phyloP scores from a whole-genome alignment of 2,888 invertebrate genomes.

The Megaustenia siamemsis region DNA sequence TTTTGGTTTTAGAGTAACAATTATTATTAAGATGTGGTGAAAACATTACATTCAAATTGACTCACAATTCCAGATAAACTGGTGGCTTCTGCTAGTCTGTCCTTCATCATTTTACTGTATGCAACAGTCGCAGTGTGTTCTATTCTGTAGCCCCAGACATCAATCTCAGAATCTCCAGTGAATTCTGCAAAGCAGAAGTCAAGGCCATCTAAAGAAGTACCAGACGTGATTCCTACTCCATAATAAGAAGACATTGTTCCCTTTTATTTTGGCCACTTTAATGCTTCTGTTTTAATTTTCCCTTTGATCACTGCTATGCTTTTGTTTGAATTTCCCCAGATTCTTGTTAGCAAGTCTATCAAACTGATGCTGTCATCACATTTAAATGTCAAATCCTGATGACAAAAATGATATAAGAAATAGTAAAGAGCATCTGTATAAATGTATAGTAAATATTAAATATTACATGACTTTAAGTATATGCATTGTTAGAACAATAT shows the following conservation, averaged over 20 bases:
- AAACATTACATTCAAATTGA: too few relatives aligned
- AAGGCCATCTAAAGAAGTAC: conserved; percentile 76
- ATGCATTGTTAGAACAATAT: too few relatives aligned
- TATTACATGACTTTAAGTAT: neutral
- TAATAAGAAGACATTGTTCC: conserved; percentile 68
- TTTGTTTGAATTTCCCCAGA: neutral
- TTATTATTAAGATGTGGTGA: too few relatives aligned
- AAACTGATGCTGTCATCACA: neutral
- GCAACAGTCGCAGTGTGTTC: conserved; percentile 66
- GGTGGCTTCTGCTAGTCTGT: conserved; percentile 62
- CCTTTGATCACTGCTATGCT: neutral
- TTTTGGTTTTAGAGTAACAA: too few relatives aligned
- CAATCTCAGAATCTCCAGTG: conserved; percentile 69
- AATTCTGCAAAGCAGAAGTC: conserved; percentile 76
- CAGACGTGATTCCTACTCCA: conserved; percentile 76
- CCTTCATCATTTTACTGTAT: conserved; percentile 67
- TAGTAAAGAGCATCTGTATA: neutral
- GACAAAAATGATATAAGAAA: neutral
- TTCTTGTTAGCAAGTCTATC: neutral
- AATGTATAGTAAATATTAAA: neutral
- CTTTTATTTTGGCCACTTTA: neutral
- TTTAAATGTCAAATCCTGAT: neutral
- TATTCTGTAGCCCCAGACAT: conserved; percentile 74
- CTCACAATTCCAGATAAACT: conserved; percentile 60
- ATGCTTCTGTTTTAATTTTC: too few relatives aligned